phyloP scores from a whole-genome alignment of 2,888 invertebrate species.

The Stenichneumon culpator region DNA sequence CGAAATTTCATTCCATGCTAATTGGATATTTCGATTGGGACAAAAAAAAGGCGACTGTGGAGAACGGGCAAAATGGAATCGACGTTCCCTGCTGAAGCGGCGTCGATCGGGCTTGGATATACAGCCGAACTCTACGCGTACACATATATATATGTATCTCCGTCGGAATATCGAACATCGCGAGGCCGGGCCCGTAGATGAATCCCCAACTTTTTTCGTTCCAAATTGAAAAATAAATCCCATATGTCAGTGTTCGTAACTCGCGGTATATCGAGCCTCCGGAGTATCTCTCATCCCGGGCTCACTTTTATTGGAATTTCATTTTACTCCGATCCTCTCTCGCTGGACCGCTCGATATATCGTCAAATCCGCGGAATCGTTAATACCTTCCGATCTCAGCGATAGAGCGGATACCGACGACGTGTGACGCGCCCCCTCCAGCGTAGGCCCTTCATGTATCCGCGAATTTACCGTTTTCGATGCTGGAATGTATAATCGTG shows the following conservation, averaged over 20 bases:
- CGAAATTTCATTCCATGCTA: constrained; percentile 41
- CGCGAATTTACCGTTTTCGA: constrained; percentile 10
- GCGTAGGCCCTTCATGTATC: not conserved
- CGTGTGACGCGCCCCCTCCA: not conserved
- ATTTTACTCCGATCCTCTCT: constrained; percentile 59
- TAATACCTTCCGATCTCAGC: constrained; percentile 43
- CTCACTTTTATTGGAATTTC: constrained; percentile 74
- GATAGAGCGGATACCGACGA: not conserved
- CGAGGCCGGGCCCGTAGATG: too few relatives aligned
- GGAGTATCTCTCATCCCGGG: constrained; percentile 60
- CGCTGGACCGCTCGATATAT: constrained; percentile 34
- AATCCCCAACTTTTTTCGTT: constrained; percentile 38
- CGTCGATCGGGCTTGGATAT: constrained; percentile 2
- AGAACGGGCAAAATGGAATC: not conserved
- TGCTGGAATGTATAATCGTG: not conserved
- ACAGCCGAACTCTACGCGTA: not conserved
- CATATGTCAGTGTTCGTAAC: constrained; percentile 57
- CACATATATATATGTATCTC: not conserved
- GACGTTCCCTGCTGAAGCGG: not conserved
- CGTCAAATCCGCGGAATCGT: constrained; percentile 56
- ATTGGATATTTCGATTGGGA: constrained; percentile 43
- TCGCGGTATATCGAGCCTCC: constrained; percentile 47
- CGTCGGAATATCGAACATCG: not conserved
- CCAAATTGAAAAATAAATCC: constrained; percentile 72
- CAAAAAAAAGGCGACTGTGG: not conserved